These are phyloP conservation scores for Vireo griseus DNA, from an alignment of 2,797 vertebrate genomes.

Conservation along the genomic window DNA sequence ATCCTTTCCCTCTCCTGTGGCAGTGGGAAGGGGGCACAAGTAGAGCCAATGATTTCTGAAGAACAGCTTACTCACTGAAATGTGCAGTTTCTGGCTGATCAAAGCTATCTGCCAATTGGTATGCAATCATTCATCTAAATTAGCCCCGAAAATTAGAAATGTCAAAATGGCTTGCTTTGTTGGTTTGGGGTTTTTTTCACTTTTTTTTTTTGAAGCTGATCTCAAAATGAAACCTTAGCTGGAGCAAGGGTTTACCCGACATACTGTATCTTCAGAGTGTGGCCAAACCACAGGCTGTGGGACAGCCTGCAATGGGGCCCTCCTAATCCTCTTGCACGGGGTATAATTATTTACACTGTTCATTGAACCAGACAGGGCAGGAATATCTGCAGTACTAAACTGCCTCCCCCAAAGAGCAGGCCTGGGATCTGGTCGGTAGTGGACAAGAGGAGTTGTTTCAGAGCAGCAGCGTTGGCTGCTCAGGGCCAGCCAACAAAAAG, in stretches of 20 bases:
- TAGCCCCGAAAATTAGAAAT: not conserved
- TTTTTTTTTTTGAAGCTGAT: not conserved
- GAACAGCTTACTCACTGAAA: not conserved
- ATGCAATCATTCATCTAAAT: not conserved
- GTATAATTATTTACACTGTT: not conserved
- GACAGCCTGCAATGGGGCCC: not conserved
- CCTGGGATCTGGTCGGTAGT: not conserved
- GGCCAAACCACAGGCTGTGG: not conserved
- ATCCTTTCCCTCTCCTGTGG: not conserved
- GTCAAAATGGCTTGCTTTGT: not conserved
- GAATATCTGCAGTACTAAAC: not conserved
- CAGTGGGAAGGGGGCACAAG: not conserved
- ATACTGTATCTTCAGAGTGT: not conserved
- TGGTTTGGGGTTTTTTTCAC: not conserved
- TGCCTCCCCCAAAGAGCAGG: not conserved
- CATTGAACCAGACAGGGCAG: not conserved
- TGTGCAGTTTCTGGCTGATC: not conserved
- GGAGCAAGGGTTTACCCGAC: rapidly evolving
- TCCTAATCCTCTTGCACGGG: not conserved
- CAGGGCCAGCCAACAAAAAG: not conserved
- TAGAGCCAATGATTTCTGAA: not conserved
- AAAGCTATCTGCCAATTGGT: not conserved
- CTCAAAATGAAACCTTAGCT: not conserved
- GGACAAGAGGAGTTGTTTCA: not conserved
- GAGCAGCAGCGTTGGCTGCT: not conserved